A percentile compares a stretch with the other conserved stretches of the same genome.
Evolutionary conservation across 2,888 invertebrate genomes (phyloP).

Genomic region (Chrysopilus asiliformis): DNA sequence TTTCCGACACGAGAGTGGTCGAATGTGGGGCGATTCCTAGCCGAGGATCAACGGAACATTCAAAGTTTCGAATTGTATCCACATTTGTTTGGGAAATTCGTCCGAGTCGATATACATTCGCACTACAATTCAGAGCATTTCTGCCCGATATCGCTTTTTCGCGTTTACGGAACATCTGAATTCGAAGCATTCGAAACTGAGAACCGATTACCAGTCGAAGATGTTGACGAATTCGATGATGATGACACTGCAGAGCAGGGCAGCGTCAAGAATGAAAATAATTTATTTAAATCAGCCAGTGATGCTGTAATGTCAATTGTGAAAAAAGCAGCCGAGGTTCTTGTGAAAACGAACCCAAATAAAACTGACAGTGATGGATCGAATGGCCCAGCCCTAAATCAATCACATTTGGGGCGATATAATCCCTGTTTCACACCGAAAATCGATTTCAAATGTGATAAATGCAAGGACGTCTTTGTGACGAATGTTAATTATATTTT

Average conservation of each 20-base stretch:
- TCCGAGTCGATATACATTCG: conserved; percentile 80
- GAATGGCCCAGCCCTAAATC: conserved; percentile 16
- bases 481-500: conserved; percentile 58
- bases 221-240: conserved; percentile 55
- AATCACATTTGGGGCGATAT: conserved; percentile 22
- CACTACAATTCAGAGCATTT: conserved; percentile 96
- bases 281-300: conserved; percentile 72
- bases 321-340: conserved; percentile 77
- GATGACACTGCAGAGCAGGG: conserved; percentile 41
- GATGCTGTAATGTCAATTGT: conserved; percentile 87
- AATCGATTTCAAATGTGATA: conserved; percentile 58
- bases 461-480: conserved; percentile 58
- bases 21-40: conserved; percentile 72
- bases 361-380: conserved; percentile 35
- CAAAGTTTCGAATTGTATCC: conserved; percentile 75
- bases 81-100: conserved; percentile 75
- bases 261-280: conserved; percentile 42
- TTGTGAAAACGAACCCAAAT: conserved; percentile 57
- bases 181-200: conserved; percentile 80
- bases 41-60: conserved; percentile 72
- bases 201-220: conserved; percentile 51
- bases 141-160: conserved; percentile 92
- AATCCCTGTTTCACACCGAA: conserved; percentile 55
- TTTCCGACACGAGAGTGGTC: conserved; percentile 89
- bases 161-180: conserved; percentile 86